Base-by-base conservation (phyloP, 2,888 invertebrate genomes). In the Diplolepis rosae region DNA sequence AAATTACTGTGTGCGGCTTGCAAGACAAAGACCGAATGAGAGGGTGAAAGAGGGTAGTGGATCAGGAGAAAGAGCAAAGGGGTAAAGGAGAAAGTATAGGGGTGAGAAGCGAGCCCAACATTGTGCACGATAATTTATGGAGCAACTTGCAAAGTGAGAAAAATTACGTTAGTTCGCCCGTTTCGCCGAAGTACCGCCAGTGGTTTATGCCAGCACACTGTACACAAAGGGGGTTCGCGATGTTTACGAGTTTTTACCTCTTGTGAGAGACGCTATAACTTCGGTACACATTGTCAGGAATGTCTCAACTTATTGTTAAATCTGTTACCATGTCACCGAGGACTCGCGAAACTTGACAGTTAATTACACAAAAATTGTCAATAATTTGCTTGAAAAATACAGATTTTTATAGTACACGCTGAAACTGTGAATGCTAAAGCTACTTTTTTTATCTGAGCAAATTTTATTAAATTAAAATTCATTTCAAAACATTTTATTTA, bases 111-210 rank as follows among this genome's bases (percentile, higher is more conserved):
- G 56, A 54, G 68, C 48, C 71, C 71, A 28, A 50, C 51, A 70
- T 69, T 35, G 70, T 71, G 71, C 72, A 71, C 70, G 80, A 83
- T 85, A 85, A 87, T 87, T 87, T 87, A 87, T 83, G 82, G 82
- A 71, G 70, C 80, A 85, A 87, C 80, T 87, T 85, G 81, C 82
- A 85, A 87, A 88, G 86, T 87, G 87, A 87, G 87, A 88, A 87
- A 88, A 88, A 88, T 87, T 83, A 84, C 84, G 83, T 80, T 81
- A 80, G 79, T 82, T 81, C 75, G 77, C 75, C 78, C 78, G 75
- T 79, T 79, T 79, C 75, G 79, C 75, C 78, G 80, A 78, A 81
- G 82, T 83, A 82, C 80, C 84, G 79, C 71, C 81, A 79, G 76
- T 84, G 83, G 77, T 84, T 85, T 84, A 85, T 82, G 79, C 80